Evolutionary conservation across 2,113 vertebrate species (phyloP).

Genomic region (Lates calcarifer): DNA sequence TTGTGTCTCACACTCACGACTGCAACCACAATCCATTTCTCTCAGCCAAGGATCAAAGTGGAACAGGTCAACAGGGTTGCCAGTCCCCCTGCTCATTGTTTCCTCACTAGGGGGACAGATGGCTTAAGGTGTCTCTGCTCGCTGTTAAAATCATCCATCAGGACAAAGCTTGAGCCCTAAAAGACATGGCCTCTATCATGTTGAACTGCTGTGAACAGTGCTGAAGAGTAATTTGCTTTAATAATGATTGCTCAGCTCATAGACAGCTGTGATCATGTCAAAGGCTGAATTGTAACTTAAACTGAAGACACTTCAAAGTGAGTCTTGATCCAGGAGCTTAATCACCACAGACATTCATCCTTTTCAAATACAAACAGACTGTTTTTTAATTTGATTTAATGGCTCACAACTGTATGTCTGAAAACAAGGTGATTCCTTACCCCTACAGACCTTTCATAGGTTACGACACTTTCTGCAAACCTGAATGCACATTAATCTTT

Average conservation of each 20-base stretch:
- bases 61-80: conserved; percentile 66
- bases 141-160: conserved; percentile 75
- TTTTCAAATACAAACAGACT: conserved; percentile 47
- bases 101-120: conserved; percentile 57
- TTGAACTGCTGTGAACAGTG: conserved; percentile 56
- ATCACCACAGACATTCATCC: conserved; percentile 56
- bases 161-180: conserved; percentile 43
- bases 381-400: conserved; percentile 37
- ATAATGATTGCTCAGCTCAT: conserved; percentile 69
- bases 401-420: conserved; percentile 35
- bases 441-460: not conserved
- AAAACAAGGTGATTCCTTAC: conserved; percentile 40
- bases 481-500: conserved; percentile 22
- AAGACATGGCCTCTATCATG: conserved; percentile 58
- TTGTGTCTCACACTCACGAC: conserved; percentile 39
- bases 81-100: conserved; percentile 56
- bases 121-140: conserved; percentile 63
- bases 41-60: conserved; percentile 76
- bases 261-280: conserved; percentile 61
- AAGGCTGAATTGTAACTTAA: conserved; percentile 44
- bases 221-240: conserved; percentile 73
- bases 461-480: conserved; percentile 12
- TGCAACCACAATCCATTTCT: conserved; percentile 58
- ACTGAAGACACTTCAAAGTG: conserved; percentile 70
- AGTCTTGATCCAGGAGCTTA: conserved; percentile 40